Evolutionary conservation across 2,797 vertebrate species (phyloP).

Genomic region (Typhlichthys subterraneus): DNA sequence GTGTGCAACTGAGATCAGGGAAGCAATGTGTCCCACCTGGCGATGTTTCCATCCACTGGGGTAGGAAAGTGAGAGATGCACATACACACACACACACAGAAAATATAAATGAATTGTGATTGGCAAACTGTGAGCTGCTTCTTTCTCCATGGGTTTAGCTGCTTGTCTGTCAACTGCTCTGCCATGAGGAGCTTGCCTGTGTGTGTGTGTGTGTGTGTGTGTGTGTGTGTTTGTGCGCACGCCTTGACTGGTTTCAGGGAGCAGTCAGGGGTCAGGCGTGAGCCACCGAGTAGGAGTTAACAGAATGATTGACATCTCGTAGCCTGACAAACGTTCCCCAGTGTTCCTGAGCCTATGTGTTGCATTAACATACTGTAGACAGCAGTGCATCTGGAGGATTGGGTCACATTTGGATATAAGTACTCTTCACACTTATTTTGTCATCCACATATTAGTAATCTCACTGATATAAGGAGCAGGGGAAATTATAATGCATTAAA

Average conservation of each 20-base stretch:
- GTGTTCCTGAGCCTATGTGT: not conserved
- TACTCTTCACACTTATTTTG: too few species aligned
- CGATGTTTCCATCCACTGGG: slow-evolving; percentile 57
- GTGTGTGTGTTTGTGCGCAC: slow-evolving; percentile 25
- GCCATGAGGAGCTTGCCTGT: slow-evolving; percentile 70
- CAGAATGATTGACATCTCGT: slow-evolving; percentile 19
- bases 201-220: slow-evolving; percentile 40
- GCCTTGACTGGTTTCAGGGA: slow-evolving; percentile 67
- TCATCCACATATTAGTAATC: not conserved
- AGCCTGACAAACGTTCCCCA: slow-evolving; percentile 8
- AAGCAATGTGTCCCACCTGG: slow-evolving; percentile 50
- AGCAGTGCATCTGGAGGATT: not conserved
- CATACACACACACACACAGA: slow-evolving; percentile 13
- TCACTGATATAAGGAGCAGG: not conserved
- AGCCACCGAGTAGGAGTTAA: slow-evolving; percentile 49
- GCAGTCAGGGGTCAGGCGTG: slow-evolving; percentile 69
- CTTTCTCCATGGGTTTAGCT: slow-evolving; percentile 68
- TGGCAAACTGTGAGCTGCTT: slow-evolving; percentile 66
- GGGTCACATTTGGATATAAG: not conserved
- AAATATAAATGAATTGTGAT: slow-evolving; percentile 48
- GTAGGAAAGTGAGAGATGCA: slow-evolving; percentile 8
- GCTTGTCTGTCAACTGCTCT: slow-evolving; percentile 67
- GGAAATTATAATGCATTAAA: not conserved
- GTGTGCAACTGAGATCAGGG: slow-evolving; percentile 59
- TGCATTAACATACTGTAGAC: slow-evolving; percentile 22